Conservation (phyloP, 2,888 invertebrate species). For the Thecophora atra region DNA sequence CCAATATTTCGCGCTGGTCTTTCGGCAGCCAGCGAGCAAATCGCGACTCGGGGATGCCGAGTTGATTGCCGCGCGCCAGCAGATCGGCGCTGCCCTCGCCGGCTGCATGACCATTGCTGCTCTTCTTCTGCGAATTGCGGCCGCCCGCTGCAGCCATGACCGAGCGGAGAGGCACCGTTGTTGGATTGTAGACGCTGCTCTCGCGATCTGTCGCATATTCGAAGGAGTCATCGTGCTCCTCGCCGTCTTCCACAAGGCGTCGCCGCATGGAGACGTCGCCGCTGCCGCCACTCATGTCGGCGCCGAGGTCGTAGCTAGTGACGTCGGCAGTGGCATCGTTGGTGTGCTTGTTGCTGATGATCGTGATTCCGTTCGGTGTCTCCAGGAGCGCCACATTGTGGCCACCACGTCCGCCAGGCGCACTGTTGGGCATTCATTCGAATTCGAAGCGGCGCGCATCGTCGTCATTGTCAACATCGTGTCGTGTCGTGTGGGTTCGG, state of each 20-base stretch:
- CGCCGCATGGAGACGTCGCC: slow-evolving; percentile 45
- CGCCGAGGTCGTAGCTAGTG: slow-evolving; percentile 9
- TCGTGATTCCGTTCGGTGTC: slow-evolving; percentile 61
- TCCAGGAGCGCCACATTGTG: slow-evolving; percentile 62
- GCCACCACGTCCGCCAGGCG: slow-evolving; percentile 53
- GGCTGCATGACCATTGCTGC: slow-evolving; percentile 35
- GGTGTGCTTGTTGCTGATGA: slow-evolving; percentile 51
- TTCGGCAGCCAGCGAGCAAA: slow-evolving; percentile 64
- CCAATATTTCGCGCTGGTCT: slow-evolving; percentile 63
- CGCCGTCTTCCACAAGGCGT: slow-evolving; percentile 47
- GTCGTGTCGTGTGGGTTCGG: no score
- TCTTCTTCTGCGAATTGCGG: slow-evolving; percentile 50
- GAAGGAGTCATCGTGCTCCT: slow-evolving; percentile 62
- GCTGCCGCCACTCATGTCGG: slow-evolving; percentile 44
- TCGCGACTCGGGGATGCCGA: slow-evolving; percentile 64
- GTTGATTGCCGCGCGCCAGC: slow-evolving; percentile 58
- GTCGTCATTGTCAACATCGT: slow-evolving; percentile 33
- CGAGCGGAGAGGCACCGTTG: slow-evolving; percentile 58
- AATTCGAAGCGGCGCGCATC: not conserved
- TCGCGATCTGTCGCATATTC: slow-evolving; percentile 63
- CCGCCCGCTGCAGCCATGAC: slow-evolving; percentile 58
- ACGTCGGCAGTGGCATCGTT: slow-evolving; percentile 22
- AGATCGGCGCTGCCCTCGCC: slow-evolving; percentile 49
- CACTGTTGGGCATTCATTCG: not conserved
- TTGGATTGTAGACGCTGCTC: slow-evolving; percentile 64